A percentile compares a stretch with the other conserved stretches of the same genome.
phyloP scores from a whole-genome alignment of 35 echinoderm and acorn worm genomes.

The Holothuria glaberrima region DNA sequence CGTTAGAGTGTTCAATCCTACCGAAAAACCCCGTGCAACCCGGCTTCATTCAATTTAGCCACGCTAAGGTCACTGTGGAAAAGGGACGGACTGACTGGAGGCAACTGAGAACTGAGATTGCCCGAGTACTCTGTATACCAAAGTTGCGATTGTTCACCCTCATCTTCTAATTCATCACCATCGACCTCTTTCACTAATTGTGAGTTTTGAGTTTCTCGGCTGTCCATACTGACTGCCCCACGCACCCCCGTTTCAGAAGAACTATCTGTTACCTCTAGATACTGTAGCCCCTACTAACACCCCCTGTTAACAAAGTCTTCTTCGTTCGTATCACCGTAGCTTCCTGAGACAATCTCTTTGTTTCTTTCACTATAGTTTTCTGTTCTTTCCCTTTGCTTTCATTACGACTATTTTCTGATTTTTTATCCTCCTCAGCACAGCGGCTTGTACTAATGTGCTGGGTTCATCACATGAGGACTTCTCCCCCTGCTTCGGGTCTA shows the following conservation, averaged over 20 bases:
- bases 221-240: neutral
- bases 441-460: too few species aligned
- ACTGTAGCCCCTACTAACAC: neutral
- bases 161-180: neutral
- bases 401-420: too few species aligned
- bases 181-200: neutral
- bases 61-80: neutral
- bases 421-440: too few species aligned
- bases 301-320: too few species aligned
- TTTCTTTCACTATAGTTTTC: too few species aligned
- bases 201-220: neutral
- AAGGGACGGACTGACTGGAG: neutral
- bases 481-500: too few species aligned
- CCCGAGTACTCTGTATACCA: neutral
- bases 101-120: neutral
- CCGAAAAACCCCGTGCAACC: neutral
- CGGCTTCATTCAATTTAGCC: neutral
- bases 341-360: too few species aligned
- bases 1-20: neutral
- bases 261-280: neutral
- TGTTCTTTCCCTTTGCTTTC: too few species aligned
- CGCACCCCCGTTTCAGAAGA: neutral
- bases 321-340: too few species aligned
- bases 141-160: neutral
- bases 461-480: too few species aligned